Conservation (phyloP, 2,888 invertebrate genomes). For the Lepas anatifera region DNA sequence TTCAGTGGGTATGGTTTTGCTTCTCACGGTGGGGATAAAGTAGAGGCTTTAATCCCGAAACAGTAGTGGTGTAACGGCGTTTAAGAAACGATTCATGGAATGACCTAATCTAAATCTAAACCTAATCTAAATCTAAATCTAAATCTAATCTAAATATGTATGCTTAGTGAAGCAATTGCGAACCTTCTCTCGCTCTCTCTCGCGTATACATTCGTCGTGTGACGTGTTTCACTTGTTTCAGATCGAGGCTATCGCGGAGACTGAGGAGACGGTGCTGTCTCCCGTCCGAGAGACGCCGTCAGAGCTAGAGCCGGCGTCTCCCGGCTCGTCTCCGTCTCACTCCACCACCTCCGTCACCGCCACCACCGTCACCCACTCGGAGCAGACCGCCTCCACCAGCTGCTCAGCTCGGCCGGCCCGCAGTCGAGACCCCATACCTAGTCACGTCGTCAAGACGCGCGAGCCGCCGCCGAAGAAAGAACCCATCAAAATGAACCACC, state of each 20-base stretch:
- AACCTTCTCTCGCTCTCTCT: too few relatives aligned
- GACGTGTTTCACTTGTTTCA: background rate
- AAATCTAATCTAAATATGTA: too few relatives aligned
- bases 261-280: background rate
- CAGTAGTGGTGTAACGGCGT: too few relatives aligned
- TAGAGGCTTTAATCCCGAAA: too few relatives aligned
- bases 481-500: constrained; percentile 53
- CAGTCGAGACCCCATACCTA: constrained; percentile 11
- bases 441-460: constrained; percentile 11
- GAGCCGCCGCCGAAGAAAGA: constrained; percentile 35
- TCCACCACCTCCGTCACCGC: background rate
- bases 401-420: constrained; percentile 32
- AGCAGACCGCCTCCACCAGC: constrained; percentile 28
- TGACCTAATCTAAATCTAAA: too few relatives aligned
- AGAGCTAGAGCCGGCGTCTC: background rate
- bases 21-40: too few relatives aligned
- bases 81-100: too few relatives aligned
- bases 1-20: too few relatives aligned
- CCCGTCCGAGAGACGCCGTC: background rate
- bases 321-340: background rate
- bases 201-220: background rate
- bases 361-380: background rate
- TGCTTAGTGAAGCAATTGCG: too few relatives aligned
- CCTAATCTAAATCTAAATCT: too few relatives aligned
- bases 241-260: constrained; percentile 20